Conservation (phyloP, 2,797 vertebrate species). For the Bradypus variegatus region DNA sequence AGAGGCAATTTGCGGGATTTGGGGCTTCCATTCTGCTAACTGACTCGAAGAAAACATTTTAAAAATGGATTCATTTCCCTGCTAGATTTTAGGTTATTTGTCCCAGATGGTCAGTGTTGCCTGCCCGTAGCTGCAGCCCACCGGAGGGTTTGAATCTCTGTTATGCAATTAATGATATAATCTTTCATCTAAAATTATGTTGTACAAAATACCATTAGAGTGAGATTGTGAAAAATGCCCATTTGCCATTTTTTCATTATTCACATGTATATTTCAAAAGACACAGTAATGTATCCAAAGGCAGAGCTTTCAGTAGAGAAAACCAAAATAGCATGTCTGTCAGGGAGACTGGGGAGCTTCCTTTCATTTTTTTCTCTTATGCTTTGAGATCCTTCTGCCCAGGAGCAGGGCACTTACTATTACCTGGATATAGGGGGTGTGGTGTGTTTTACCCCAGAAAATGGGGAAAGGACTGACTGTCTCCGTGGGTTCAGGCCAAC, state of each 20-base stretch:
- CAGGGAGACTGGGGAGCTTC: background rate
- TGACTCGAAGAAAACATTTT: background rate
- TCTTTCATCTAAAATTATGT: background rate
- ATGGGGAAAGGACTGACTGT: background rate
- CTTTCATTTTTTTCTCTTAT: background rate
- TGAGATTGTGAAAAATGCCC: background rate
- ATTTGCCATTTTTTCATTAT: background rate
- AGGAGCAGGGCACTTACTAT: background rate
- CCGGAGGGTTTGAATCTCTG: background rate
- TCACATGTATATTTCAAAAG: background rate
- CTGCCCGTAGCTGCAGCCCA: background rate
- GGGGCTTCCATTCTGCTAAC: background rate
- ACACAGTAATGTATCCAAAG: background rate
- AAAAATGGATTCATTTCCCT: background rate
- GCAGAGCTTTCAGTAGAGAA: background rate
- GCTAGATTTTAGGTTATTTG: background rate
- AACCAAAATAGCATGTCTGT: background rate
- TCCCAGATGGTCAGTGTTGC: background rate
- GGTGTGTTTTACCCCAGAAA: background rate
- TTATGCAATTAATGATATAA: background rate
- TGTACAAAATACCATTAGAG: background rate
- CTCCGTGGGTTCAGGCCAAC: background rate
- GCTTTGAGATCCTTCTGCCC: background rate
- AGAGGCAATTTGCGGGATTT: background rate
- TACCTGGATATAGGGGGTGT: background rate